Conservation (phyloP, 2,113 vertebrate genomes). For the Corythornis vintsioides region DNA sequence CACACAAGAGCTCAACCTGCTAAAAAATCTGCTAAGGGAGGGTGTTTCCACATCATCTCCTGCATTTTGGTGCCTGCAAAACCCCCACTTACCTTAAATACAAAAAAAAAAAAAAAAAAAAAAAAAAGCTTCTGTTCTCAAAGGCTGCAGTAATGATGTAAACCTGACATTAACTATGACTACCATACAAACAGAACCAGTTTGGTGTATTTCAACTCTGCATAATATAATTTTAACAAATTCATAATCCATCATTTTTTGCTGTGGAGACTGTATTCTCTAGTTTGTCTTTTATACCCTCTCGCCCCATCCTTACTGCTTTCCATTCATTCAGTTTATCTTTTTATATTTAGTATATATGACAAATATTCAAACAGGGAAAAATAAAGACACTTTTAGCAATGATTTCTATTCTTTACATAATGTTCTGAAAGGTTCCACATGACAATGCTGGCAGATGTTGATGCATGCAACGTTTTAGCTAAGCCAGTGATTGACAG, state of each 20-base stretch:
- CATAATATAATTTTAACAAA: constrained; percentile 6
- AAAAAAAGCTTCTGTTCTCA: neutral
- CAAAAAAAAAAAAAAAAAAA: neutral
- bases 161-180: neutral
- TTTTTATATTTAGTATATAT: constrained; percentile 28
- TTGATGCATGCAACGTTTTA: constrained; percentile 28
- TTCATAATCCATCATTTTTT: constrained; percentile 4
- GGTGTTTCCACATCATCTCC: neutral
- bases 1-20: neutral
- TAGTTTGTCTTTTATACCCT: neutral
- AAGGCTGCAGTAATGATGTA: neutral
- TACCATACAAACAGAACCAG: neutral
- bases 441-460: constrained; percentile 41
- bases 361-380: constrained; percentile 42
- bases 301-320: neutral
- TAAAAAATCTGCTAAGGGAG: neutral
- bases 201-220: neutral
- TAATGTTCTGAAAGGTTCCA: constrained; percentile 51
- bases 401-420: constrained; percentile 45
- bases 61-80: neutral
- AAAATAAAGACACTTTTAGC: constrained; percentile 48
- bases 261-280: neutral
- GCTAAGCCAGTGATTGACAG: constrained; percentile 56
- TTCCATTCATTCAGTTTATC: neutral
- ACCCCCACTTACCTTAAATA: neutral